A percentile compares a stretch with the other conserved stretches of the same genome.
phyloP scores from a whole-genome alignment of 2,113 vertebrate genomes.

The Saccopteryx bilineata region DNA sequence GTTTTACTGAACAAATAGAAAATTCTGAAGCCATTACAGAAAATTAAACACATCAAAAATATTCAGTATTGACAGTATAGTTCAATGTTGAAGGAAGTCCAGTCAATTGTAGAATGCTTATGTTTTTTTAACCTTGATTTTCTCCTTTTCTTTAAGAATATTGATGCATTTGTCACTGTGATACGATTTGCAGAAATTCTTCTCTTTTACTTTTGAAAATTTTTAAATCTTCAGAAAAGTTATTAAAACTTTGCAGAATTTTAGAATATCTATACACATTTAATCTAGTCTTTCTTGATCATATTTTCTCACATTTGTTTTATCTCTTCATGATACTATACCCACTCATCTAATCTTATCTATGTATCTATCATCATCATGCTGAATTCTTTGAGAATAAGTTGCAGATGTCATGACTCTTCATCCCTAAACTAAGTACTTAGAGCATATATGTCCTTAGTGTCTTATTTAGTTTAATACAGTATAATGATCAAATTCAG shows the following conservation, averaged over 20 bases:
- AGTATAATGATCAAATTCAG: constrained; percentile 25
- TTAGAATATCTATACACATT: background rate
- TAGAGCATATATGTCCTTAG: background rate
- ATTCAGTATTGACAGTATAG: background rate
- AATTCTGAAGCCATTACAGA: background rate
- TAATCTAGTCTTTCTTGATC: background rate
- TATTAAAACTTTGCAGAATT: background rate
- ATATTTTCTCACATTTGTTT: constrained; percentile 45
- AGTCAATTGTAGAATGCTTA: background rate
- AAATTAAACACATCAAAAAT: background rate
- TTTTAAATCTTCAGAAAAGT: background rate
- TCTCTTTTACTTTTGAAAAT: constrained; percentile 43
- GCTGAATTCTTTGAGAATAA: constrained; percentile 53
- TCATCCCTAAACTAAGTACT: constrained; percentile 25
- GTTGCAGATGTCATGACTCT: background rate
- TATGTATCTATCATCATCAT: background rate
- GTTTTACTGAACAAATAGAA: background rate
- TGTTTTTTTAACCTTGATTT: background rate
- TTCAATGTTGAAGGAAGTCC: background rate
- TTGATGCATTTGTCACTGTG: constrained; percentile 13
- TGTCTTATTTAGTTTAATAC: background rate
- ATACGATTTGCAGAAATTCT: constrained; percentile 1
- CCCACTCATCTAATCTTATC: background rate
- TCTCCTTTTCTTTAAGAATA: constrained; percentile 17
- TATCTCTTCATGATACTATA: background rate